phyloP scores from a whole-genome alignment of 2,888 invertebrate species.

The Onthophagus sagittarius region DNA sequence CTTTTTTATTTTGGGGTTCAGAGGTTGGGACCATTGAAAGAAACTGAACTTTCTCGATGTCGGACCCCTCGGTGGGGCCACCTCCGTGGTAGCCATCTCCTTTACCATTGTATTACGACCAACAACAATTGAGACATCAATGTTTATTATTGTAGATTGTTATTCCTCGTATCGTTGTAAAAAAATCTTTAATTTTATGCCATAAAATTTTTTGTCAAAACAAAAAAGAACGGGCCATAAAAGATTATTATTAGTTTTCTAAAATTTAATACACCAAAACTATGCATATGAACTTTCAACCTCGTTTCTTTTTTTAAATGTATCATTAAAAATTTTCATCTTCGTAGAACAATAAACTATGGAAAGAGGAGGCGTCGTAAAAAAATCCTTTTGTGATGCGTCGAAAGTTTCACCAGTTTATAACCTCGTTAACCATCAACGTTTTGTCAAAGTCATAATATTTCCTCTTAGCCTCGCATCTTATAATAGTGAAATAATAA shows the following conservation, averaged over 20 bases:
- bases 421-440: not conserved
- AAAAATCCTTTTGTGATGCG: not conserved
- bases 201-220: not conserved
- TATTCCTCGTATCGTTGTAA: too few species aligned
- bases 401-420: not conserved
- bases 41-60: not conserved
- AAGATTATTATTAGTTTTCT: not conserved
- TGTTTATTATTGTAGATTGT: not conserved
- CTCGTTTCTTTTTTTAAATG: not conserved
- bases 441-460: not conserved
- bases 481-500: not conserved
- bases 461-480: not conserved
- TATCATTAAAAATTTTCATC: not conserved
- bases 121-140: not conserved
- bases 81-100: not conserved
- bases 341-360: not conserved
- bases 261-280: not conserved
- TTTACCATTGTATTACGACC: not conserved
- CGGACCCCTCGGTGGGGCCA: not conserved
- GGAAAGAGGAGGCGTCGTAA: not conserved
- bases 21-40: not conserved
- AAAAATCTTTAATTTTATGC: not conserved
- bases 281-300: not conserved
- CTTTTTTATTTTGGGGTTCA: not conserved
- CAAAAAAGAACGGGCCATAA: not conserved